phyloP scores from a whole-genome alignment of 2,113 vertebrate species.

The Lycaon pictus region DNA sequence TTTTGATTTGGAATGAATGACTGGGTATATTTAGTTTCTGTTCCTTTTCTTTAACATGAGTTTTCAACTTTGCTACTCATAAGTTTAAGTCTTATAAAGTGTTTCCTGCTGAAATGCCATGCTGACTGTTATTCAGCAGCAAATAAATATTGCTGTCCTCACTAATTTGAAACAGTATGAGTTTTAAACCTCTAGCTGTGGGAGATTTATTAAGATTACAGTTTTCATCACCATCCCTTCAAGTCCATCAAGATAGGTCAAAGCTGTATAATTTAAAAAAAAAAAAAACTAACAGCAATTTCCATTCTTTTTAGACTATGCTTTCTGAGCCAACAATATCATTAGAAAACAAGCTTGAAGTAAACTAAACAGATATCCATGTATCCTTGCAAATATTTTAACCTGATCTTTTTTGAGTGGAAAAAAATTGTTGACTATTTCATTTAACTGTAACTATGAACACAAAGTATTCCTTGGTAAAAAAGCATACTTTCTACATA shows the following conservation, averaged over 20 bases:
- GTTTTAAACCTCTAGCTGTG: slow-evolving; percentile 86
- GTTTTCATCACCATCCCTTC: slow-evolving; percentile 85
- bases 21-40: slow-evolving; percentile 58
- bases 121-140: slow-evolving; percentile 86
- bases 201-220: slow-evolving; percentile 90
- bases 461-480: slow-evolving; percentile 48
- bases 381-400: slow-evolving; percentile 68
- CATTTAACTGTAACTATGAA: slow-evolving; percentile 62
- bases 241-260: slow-evolving; percentile 84
- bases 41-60: slow-evolving; percentile 57
- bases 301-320: slow-evolving; percentile 76
- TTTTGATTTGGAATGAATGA: slow-evolving; percentile 64
- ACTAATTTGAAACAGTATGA: slow-evolving; percentile 90
- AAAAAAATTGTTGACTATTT: slow-evolving; percentile 23
- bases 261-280: slow-evolving; percentile 71
- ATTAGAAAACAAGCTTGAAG: slow-evolving; percentile 54
- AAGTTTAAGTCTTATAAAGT: slow-evolving; percentile 86
- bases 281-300: slow-evolving; percentile 61
- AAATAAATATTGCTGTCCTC: slow-evolving; percentile 89
- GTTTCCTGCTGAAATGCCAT: slow-evolving; percentile 86
- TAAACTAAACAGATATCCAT: slow-evolving; percentile 67
- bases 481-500: slow-evolving; percentile 10
- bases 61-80: slow-evolving; percentile 82
- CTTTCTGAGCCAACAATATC: background rate
- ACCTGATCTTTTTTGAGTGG: slow-evolving; percentile 21